These are phyloP conservation scores for Scaptomyza hsui DNA, from an alignment of 1,140 invertebrate genomes.

Conservation along the genomic window DNA sequence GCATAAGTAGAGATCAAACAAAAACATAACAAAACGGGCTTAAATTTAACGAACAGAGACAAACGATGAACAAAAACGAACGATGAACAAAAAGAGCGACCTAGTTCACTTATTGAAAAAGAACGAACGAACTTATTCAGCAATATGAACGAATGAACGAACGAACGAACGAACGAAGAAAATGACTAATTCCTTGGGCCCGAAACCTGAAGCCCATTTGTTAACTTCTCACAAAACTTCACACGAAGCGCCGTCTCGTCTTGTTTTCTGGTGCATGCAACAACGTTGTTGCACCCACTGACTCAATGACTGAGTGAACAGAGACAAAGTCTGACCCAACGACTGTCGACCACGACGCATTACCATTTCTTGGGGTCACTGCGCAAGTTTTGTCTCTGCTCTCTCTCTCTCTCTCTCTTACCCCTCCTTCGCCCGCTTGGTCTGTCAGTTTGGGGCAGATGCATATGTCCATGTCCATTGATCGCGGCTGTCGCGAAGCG, in stretches of 20 bases:
- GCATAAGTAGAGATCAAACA: too few species aligned
- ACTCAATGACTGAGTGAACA: conserved; percentile 77
- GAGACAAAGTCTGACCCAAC: conserved; percentile 34
- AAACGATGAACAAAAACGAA: neutral
- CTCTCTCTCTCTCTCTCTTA: neutral
- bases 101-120: too few species aligned
- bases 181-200: conserved; percentile 75
- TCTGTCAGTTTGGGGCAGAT: conserved; percentile 69
- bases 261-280: conserved; percentile 36
- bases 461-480: conserved; percentile 74
- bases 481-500: conserved; percentile 47
- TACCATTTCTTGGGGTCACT: conserved; percentile 82
- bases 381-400: conserved; percentile 46
- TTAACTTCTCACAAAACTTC: conserved; percentile 82
- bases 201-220: conserved; percentile 75
- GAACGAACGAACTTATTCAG: too few species aligned
- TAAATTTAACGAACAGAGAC: too few species aligned
- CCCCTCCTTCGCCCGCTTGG: conserved; percentile 3
- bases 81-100: too few species aligned
- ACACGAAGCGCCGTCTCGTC: conserved; percentile 58
- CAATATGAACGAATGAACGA: too few species aligned
- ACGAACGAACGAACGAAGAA: conserved; percentile 38
- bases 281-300: conserved; percentile 70
- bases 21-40: too few species aligned
- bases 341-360: conserved; percentile 50